phyloP scores from a whole-genome alignment of 2,113 vertebrate species.

The Butastur rufipennis region DNA sequence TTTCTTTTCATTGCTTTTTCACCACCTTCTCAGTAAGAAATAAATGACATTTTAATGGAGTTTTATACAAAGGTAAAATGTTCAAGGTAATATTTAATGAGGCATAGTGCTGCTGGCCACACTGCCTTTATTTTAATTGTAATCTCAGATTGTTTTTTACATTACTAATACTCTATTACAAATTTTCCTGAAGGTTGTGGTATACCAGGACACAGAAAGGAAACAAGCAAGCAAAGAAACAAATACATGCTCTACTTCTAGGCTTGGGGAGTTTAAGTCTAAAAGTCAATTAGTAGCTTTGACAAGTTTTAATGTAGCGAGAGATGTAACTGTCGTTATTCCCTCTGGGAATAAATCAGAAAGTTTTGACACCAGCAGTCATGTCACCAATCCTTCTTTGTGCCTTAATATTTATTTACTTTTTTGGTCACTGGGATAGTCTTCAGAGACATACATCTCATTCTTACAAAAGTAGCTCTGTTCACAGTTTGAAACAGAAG shows the following conservation, averaged over 20 bases:
- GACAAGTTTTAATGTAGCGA: not conserved
- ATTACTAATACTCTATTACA: not conserved
- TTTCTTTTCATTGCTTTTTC: not conserved
- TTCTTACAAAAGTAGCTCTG: not conserved
- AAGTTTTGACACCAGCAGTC: not conserved
- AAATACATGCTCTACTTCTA: not conserved
- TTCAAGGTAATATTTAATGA: conserved; percentile 10
- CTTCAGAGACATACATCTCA: not conserved
- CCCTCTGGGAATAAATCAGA: not conserved
- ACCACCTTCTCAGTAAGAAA: not conserved
- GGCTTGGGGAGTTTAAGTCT: not conserved
- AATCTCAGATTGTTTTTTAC: not conserved
- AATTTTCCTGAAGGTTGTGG: not conserved
- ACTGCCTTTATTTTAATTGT: not conserved
- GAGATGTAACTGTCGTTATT: not conserved
- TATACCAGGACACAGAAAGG: not conserved
- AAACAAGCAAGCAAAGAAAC: not conserved
- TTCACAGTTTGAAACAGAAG: not conserved
- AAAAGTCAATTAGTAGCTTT: not conserved
- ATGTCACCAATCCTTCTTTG: not conserved
- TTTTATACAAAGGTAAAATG: conserved; percentile 22
- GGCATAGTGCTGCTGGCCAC: not conserved
- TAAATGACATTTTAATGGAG: conserved; percentile 7
- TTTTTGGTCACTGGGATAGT: not conserved
- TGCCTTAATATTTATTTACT: not conserved